Conservation (phyloP, 2,888 invertebrate species). For the Tanypteryx hageni region DNA sequence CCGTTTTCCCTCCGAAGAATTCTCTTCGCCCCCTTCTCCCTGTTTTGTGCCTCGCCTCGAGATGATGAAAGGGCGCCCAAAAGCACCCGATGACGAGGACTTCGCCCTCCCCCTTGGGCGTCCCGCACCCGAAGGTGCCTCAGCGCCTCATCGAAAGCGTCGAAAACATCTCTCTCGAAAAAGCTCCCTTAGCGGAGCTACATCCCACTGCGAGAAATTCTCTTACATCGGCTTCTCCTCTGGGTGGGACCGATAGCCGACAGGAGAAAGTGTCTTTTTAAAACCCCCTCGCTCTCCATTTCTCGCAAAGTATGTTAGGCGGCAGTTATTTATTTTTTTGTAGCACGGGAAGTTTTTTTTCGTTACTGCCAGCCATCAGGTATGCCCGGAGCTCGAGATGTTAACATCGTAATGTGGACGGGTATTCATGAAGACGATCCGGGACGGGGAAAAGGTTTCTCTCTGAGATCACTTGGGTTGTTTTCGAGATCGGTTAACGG, state of each 20-base stretch:
- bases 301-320: conserved; percentile 6
- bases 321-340: not conserved
- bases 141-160: not conserved
- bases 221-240: not conserved
- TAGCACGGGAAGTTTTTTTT: not conserved
- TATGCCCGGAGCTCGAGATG: not conserved
- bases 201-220: not conserved
- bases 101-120: not conserved
- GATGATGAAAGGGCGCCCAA: not conserved
- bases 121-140: not conserved
- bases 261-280: conserved; percentile 43
- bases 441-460: not conserved
- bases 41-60: not conserved
- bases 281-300: conserved; percentile 27
- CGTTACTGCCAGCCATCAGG: not conserved
- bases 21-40: not conserved
- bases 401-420: not conserved
- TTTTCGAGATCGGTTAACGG: not conserved
- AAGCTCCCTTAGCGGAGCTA: too few relatives aligned
- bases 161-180: not conserved
- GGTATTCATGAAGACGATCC: not conserved
- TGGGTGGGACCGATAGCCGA: not conserved
- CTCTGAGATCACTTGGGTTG: not conserved
- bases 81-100: not conserved
- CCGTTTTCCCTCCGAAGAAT: not conserved